Evolutionary conservation across 2,113 vertebrate species (phyloP), one percentile per base, ranked within the genome.

Genomic region (Pteruthius melanotis): DNA sequence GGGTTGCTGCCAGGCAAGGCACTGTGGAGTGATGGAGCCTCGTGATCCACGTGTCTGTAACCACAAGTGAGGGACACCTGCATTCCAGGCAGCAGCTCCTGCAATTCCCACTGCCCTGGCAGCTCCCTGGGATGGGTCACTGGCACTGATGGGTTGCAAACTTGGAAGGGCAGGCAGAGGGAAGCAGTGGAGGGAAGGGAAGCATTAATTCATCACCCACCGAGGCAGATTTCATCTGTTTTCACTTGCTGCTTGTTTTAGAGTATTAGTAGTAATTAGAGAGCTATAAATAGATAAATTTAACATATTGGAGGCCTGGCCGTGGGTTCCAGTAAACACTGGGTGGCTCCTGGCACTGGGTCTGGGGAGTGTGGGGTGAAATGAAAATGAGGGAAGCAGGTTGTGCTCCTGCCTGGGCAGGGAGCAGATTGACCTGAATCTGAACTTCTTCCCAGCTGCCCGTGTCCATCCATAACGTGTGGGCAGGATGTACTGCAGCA

Each of bases 361-460:
- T 49, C 30, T 24, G 42, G 63, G 3, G 33, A 86, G 69, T 2
- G 13, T 3, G 1, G 24, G 10, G 11, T 17, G 68, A 53, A 53
- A 61, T 45, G 39, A 11, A 61, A 61, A 78, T 45, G 64, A 53
- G 54, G 68, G 80, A 52, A 81, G 52, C 30, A 60, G 83, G 60
- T 24, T 70, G 19, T 83, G 45, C 81, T 85, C 45, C 87, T 94
- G 78, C 52, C 90, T 83, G 79, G 82, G 71, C 57, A 92, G 64
- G 14, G 81, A 30, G 87, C 26, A 83, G 56, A 42, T 21, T 95
- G 95, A 96, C 88, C 92, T 52, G 47, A 66, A 56, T 35, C 44
- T 96, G 92, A 96, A 96, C 95, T 90, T 54, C 64, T 68, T 31
- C 15, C 76, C 68, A 80, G 28, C 71, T 69, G 30, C 75, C 33